Percentiles rank a stretch among this genome's conserved stretches.
These are phyloP conservation scores for Odocoileus virginianus DNA, from an alignment of 2,113 vertebrate species.

Conservation along the genomic window DNA sequence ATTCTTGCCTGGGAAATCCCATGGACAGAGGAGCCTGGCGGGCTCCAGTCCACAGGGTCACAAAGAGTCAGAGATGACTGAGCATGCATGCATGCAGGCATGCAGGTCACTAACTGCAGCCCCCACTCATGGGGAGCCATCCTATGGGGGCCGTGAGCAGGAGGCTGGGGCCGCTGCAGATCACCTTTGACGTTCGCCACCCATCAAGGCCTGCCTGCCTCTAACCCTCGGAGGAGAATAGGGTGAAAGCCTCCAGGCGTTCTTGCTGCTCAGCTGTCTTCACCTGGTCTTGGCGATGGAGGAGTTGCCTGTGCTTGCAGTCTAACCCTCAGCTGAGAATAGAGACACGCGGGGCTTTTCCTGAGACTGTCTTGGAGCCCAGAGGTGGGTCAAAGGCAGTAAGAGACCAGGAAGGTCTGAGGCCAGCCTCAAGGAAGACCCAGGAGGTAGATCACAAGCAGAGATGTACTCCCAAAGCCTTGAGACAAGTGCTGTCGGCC, in stretches of 20 bases:
- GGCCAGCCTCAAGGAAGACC: not conserved
- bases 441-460: not conserved
- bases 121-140: not conserved
- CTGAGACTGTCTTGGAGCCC: not conserved
- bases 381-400: too few relatives aligned
- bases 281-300: not conserved
- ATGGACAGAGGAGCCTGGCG: not conserved
- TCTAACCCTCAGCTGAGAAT: not conserved
- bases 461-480: not conserved
- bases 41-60: not conserved
- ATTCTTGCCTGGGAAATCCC: not conserved
- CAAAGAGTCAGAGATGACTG: not conserved
- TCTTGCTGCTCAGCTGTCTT: fast-evolving
- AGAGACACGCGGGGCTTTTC: not conserved
- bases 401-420: not conserved
- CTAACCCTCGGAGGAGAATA: not conserved
- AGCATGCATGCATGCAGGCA: not conserved
- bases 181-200: fast-evolving
- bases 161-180: too few relatives aligned
- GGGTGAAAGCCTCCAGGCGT: fast-evolving
- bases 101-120: not conserved
- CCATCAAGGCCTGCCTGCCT: too few relatives aligned
- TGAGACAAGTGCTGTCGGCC: not conserved
- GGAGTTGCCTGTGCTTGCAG: not conserved
- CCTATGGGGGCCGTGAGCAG: not conserved